Conservation (phyloP, 2,113 vertebrate genomes). For the Elaphurus davidianus region DNA sequence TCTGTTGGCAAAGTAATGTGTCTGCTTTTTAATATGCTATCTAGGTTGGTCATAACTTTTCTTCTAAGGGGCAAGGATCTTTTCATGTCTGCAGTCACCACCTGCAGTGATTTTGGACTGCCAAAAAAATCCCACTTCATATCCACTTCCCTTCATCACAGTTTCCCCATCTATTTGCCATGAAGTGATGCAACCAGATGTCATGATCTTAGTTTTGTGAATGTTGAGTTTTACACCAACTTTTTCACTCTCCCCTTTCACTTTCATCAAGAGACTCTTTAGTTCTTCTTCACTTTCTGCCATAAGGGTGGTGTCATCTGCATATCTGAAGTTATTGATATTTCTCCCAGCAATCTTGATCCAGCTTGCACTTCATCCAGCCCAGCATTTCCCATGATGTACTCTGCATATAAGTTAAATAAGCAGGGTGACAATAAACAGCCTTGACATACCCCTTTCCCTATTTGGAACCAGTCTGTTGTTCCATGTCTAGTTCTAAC, state of each 20-base stretch:
- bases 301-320: neutral
- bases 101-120: neutral
- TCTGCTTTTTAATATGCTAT: neutral
- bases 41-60: neutral
- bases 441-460: neutral
- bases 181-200: neutral
- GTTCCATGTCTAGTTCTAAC: neutral
- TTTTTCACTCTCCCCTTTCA: neutral
- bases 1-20: neutral
- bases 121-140: neutral
- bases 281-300: neutral
- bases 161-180: neutral
- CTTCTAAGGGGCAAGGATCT: neutral
- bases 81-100: neutral
- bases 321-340: neutral
- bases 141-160: neutral
- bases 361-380: neutral
- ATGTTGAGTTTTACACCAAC: neutral
- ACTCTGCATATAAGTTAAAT: neutral
- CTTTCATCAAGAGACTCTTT: neutral
- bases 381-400: neutral
- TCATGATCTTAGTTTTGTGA: neutral
- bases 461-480: neutral
- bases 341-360: neutral
- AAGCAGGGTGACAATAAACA: neutral